A percentile compares a stretch with the other conserved stretches of the same genome.
phyloP scores from a whole-genome alignment of 2,797 vertebrate genomes.

The Cheirogaleus major region DNA sequence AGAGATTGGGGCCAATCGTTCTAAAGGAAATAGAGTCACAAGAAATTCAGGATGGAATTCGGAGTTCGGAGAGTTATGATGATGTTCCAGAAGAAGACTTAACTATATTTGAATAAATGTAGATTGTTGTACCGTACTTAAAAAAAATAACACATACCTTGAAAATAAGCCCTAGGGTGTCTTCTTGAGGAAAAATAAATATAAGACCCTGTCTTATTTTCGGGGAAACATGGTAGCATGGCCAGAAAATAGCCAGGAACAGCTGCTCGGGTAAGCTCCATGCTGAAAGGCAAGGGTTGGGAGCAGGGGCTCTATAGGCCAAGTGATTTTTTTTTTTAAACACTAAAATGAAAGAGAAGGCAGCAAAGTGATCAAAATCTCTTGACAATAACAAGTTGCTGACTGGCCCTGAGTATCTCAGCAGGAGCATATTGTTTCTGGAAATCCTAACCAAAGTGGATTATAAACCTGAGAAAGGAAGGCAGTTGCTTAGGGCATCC shows the following conservation, averaged over 20 bases:
- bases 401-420: constrained; percentile 41
- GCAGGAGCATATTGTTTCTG: constrained; percentile 10
- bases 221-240: too few species aligned
- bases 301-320: not conserved
- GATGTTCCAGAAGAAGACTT: too few species aligned
- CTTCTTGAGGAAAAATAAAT: too few species aligned
- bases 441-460: not conserved
- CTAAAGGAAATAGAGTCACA: too few species aligned
- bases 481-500: not conserved
- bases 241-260: not conserved
- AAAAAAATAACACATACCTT: too few species aligned
- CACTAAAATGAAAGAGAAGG: constrained; percentile 58
- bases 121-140: too few species aligned
- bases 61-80: too few species aligned
- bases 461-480: constrained; percentile 36
- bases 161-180: too few species aligned
- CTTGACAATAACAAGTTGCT: constrained; percentile 49
- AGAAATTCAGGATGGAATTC: too few species aligned
- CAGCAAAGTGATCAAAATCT: constrained; percentile 6
- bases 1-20: too few species aligned
- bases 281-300: not conserved
- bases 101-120: too few species aligned
- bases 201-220: too few species aligned
- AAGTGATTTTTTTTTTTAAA: not conserved
- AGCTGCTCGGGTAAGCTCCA: not conserved